These are phyloP conservation scores for Euura saliciscinereae DNA, from an alignment of 1,140 invertebrate genomes.

Conservation along the genomic window DNA sequence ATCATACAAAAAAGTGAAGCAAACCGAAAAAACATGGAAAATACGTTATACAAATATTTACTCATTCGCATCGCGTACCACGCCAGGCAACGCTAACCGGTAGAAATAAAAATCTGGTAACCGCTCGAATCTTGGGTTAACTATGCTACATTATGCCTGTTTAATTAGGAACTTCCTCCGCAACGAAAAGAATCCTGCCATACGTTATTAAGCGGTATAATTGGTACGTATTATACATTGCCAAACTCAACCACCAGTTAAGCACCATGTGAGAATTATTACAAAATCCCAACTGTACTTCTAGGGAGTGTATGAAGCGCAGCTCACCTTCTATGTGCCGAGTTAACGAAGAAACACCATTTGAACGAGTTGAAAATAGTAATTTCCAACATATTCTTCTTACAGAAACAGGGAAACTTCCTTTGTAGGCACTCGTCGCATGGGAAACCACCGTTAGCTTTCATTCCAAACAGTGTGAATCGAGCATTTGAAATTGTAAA, in stretches of 20 bases:
- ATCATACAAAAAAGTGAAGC: not conserved
- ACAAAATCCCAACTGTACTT: not conserved
- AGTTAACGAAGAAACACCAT: not conserved
- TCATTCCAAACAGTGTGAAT: not conserved
- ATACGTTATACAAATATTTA: not conserved
- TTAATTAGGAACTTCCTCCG: constrained; percentile 28
- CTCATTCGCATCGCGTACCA: not conserved
- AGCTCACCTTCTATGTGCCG: not conserved
- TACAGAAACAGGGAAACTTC: not conserved
- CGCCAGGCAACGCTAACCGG: not conserved
- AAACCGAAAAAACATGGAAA: not conserved
- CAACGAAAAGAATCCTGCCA: constrained; percentile 19
- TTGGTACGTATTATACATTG: constrained; percentile 28
- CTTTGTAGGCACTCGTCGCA: not conserved
- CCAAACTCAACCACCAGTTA: constrained; percentile 1
- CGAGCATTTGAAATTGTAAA: not conserved
- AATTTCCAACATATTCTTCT: not conserved
- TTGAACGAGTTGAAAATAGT: not conserved
- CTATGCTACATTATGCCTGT: not conserved
- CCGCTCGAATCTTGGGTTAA: not conserved
- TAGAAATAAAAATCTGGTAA: constrained; percentile 6
- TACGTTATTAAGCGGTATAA: constrained; percentile 23
- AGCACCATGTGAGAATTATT: not conserved
- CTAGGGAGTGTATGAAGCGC: not conserved
- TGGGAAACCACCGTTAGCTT: not conserved